A percentile compares a stretch with the other conserved stretches of the same genome.
Evolutionary conservation across 2,888 invertebrate species (phyloP).

Genomic region (Lottia scabra): DNA sequence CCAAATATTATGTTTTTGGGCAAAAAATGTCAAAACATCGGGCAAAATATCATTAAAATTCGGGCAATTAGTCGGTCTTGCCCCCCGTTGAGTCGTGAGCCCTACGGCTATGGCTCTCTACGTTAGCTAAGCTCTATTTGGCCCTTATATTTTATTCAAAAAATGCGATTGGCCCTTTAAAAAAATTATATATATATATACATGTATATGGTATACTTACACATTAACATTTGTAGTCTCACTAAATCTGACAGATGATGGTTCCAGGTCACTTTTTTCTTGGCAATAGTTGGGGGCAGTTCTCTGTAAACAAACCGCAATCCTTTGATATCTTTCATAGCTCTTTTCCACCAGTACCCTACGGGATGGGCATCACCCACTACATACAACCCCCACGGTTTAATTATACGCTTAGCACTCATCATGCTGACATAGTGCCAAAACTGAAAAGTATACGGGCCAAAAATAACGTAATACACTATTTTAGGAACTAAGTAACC

Average conservation of each 20-base stretch:
- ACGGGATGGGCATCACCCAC: slow-evolving; percentile 29
- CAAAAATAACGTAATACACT: slow-evolving; percentile 33
- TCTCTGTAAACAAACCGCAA: slow-evolving; percentile 24
- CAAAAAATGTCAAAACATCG: no score
- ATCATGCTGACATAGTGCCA: slow-evolving; percentile 29
- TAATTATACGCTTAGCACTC: slow-evolving; percentile 24
- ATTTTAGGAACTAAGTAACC: slow-evolving; percentile 16
- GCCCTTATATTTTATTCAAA: no score
- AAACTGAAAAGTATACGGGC: slow-evolving; percentile 25
- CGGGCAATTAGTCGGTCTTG: no score
- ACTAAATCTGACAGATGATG: slow-evolving; percentile 33
- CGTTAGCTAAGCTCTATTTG: no score
- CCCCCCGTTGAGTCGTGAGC: no score
- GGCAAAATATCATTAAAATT: no score
- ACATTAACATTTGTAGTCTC: slow-evolving; percentile 29
- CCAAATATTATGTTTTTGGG: no score
- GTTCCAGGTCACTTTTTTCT: slow-evolving; percentile 4
- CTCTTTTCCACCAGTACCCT: slow-evolving; percentile 31
- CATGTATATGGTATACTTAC: slow-evolving; percentile 14
- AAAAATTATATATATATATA: background rate
- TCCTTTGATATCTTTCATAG: slow-evolving; percentile 24
- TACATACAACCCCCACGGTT: slow-evolving; percentile 27
- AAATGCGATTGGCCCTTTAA: background rate
- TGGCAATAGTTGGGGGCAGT: slow-evolving; percentile 12
- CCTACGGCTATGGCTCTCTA: no score